Evolutionary conservation across 2,888 invertebrate genomes (phyloP).

Genomic region (Leptopterna dolabrata): DNA sequence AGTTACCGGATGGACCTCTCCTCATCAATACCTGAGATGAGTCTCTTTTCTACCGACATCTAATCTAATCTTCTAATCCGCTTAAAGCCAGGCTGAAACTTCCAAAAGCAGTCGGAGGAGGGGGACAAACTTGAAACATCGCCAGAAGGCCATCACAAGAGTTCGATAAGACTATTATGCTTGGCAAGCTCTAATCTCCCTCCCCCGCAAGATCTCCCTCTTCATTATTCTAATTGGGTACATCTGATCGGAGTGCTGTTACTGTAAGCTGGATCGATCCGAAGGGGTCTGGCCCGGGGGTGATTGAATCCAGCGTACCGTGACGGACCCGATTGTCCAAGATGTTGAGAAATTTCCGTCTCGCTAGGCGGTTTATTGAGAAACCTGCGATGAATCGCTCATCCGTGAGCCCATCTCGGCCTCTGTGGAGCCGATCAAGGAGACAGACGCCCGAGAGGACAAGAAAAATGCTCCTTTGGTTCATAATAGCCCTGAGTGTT

Average conservation of each 20-base stretch:
- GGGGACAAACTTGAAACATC: constrained; percentile 49
- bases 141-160: constrained; percentile 41
- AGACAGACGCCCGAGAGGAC: not conserved
- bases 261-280: constrained; percentile 27
- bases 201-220: not conserved
- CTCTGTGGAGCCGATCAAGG: too few species aligned
- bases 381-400: not conserved
- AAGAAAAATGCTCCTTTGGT: not conserved
- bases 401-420: not conserved
- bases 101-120: not conserved
- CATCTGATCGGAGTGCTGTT: constrained; percentile 48
- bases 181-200: constrained; percentile 48
- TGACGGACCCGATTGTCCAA: constrained; percentile 45
- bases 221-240: constrained; percentile 53
- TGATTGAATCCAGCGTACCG: constrained; percentile 42
- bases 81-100: constrained; percentile 17
- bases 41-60: not conserved
- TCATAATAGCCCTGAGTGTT: too few species aligned
- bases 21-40: not conserved
- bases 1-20: constrained; percentile 15
- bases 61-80: constrained; percentile 38
- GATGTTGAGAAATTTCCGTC: not conserved
- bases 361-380: constrained; percentile 10
- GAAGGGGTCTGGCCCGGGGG: not conserved
- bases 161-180: constrained; percentile 53